A percentile compares a stretch with the other conserved stretches of the same genome.
These are phyloP conservation scores for Pheosia gnoma DNA, from an alignment of 2,888 invertebrate genomes.

Conservation along the genomic window DNA sequence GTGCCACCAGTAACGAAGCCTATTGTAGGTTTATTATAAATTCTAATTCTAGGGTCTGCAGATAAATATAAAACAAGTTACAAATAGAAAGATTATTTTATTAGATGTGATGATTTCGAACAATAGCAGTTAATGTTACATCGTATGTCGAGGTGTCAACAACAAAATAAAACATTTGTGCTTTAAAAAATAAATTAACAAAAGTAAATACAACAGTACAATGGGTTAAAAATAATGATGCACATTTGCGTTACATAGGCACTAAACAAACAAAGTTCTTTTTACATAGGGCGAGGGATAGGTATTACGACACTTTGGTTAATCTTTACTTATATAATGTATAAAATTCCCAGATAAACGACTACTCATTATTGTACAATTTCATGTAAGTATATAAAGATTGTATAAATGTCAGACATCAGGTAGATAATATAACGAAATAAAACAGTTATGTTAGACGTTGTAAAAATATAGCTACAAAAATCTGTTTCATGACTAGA, in stretches of 20 bases:
- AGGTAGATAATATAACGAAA: conserved; percentile 35
- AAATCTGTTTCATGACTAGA: conserved; percentile 70
- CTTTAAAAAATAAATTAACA: conserved; percentile 82
- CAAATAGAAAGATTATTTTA: conserved; percentile 80
- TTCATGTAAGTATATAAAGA: conserved; percentile 33
- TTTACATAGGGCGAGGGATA: conserved; percentile 74
- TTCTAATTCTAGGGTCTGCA: neutral
- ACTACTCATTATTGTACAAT: conserved; percentile 25
- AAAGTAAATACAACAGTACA: conserved; percentile 78
- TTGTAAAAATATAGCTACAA: conserved; percentile 53
- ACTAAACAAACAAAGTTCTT: conserved; percentile 62
- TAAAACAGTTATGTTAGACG: conserved; percentile 36
- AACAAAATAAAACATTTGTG: conserved; percentile 82
- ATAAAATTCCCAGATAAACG: conserved; percentile 21
- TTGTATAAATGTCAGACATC: conserved; percentile 37
- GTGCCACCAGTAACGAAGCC: too few species aligned
- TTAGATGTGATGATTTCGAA: conserved; percentile 81
- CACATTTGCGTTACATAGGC: conserved; percentile 25
- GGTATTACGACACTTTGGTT: conserved; percentile 47
- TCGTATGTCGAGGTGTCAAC: conserved; percentile 78
- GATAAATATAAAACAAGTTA: conserved; percentile 44
- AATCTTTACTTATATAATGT: conserved; percentile 31
- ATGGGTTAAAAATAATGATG: conserved; percentile 63
- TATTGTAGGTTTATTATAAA: too few species aligned
- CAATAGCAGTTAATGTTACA: conserved; percentile 79